Evolutionary conservation across 1,140 invertebrate genomes (phyloP).

Genomic region (Parasteatoda tepidariorum): DNA sequence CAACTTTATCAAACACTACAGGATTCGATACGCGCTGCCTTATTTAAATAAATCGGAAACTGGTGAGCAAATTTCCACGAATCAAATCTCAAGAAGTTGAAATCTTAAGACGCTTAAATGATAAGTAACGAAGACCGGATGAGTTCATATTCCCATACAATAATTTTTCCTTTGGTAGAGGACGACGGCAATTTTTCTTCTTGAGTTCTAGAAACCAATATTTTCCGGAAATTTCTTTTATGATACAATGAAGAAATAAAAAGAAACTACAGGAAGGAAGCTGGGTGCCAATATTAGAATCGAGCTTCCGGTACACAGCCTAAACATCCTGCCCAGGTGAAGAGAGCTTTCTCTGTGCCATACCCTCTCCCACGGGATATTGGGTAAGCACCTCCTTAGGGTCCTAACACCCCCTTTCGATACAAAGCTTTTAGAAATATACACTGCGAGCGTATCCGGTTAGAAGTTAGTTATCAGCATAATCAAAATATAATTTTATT

Average conservation of each 20-base stretch:
- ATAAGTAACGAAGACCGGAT: too few relatives aligned
- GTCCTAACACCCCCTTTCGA: not conserved
- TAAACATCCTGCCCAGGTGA: conserved; percentile 38
- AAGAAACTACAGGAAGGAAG: conserved; percentile 7
- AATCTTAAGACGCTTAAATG: too few relatives aligned
- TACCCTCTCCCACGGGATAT: not conserved
- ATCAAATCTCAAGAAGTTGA: too few relatives aligned
- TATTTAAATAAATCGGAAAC: too few relatives aligned
- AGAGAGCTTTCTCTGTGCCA: not conserved
- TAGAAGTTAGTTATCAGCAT: too few relatives aligned
- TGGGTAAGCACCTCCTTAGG: not conserved
- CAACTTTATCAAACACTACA: too few relatives aligned
- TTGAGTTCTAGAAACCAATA: not conserved
- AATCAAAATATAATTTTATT: too few relatives aligned
- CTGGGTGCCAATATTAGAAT: conserved; percentile 3
- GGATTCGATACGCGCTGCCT: too few relatives aligned
- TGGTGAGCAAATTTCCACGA: too few relatives aligned
- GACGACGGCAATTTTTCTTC: not conserved
- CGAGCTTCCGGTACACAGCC: conserved; percentile 12
- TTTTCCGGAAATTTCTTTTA: conserved; percentile 15
- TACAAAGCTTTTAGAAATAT: not conserved
- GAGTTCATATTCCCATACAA: too few relatives aligned
- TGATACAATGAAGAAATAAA: not conserved
- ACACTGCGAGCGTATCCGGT: not conserved
- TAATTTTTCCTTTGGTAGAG: not conserved